Evolutionary conservation across 2,797 vertebrate genomes (phyloP).

Genomic region (Microctenopoma lineatum): DNA sequence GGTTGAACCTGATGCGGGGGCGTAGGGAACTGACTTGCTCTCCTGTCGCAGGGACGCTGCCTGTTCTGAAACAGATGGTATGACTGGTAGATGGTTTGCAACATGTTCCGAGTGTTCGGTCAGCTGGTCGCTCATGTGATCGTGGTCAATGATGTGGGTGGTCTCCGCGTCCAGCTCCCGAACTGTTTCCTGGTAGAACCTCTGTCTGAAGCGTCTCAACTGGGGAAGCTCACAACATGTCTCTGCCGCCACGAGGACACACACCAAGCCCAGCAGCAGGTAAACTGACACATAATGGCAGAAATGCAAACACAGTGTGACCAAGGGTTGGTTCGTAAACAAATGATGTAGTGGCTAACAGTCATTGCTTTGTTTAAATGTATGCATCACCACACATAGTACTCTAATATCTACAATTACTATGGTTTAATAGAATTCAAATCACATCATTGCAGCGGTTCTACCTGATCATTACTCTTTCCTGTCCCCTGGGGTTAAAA

Average conservation of each 20-base stretch:
- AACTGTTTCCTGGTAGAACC: constrained; percentile 89
- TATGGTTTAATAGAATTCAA: too few species aligned
- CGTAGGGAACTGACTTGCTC: constrained; percentile 34
- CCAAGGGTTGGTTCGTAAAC: constrained; percentile 15
- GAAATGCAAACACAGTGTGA: constrained; percentile 22
- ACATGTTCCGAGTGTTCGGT: not conserved
- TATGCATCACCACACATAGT: not conserved
- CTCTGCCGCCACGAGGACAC: constrained; percentile 93
- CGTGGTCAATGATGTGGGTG: constrained; percentile 67
- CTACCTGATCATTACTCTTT: too few species aligned
- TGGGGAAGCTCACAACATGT: constrained; percentile 96
- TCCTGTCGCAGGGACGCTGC: constrained; percentile 59
- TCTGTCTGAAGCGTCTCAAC: constrained; percentile 88
- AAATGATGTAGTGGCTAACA: not conserved
- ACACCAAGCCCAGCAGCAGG: constrained; percentile 91
- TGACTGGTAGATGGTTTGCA: constrained; percentile 43
- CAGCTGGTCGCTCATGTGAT: constrained; percentile 48
- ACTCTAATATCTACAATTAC: too few species aligned
- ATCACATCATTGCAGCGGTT: too few species aligned
- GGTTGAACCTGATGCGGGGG: constrained; percentile 7
- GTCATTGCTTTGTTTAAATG: constrained; percentile 3
- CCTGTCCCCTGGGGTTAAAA: too few species aligned
- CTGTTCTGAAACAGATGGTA: constrained; percentile 78
- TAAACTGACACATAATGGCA: constrained; percentile 83
- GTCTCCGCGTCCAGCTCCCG: constrained; percentile 86